Conservation (phyloP, 2,113 vertebrate genomes). For the Phyllostomus discolor region DNA sequence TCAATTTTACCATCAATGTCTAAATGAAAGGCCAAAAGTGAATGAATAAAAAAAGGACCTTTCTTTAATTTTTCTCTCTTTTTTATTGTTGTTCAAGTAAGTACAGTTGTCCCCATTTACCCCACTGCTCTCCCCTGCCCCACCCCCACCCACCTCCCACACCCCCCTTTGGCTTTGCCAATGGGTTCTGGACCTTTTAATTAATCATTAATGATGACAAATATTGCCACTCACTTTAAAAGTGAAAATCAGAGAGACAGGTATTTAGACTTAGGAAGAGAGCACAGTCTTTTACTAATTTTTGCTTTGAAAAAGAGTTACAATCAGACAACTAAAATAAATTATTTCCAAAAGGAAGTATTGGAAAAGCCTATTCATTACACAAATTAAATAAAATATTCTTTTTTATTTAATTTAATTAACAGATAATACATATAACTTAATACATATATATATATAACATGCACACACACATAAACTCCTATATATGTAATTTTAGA, state of each 20-base stretch:
- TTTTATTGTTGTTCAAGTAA: too few species aligned
- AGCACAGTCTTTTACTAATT: background rate
- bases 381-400: background rate
- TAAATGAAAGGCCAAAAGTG: background rate
- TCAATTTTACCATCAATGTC: background rate
- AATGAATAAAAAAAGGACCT: background rate
- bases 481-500: background rate
- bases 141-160: too few species aligned
- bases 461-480: too few species aligned
- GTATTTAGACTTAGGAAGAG: background rate
- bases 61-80: too few species aligned
- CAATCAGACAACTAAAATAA: background rate
- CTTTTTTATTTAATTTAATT: too few species aligned
- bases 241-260: background rate
- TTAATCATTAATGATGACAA: background rate
- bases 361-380: background rate
- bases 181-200: background rate
- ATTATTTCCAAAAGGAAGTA: background rate
- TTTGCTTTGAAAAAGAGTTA: background rate
- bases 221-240: background rate
- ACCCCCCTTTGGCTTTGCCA: too few species aligned
- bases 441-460: background rate
- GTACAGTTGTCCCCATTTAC: too few species aligned
- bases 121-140: too few species aligned
- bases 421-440: background rate